These are phyloP conservation scores for Eilema caniola DNA, from an alignment of 2,888 invertebrate genomes.

Conservation along the genomic window DNA sequence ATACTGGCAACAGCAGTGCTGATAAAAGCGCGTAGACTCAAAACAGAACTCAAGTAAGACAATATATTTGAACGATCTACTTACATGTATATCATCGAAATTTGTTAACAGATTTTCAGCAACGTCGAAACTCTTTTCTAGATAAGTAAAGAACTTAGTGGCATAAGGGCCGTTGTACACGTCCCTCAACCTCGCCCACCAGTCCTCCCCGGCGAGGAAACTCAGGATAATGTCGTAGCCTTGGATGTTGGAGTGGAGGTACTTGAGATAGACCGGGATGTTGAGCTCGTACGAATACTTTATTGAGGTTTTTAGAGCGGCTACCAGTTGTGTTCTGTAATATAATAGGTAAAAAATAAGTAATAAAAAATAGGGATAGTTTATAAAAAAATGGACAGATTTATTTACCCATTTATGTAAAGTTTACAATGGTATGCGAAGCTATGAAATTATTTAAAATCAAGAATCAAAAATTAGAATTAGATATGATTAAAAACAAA, in stretches of 20 bases:
- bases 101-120: slow-evolving; percentile 72
- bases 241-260: slow-evolving; percentile 72
- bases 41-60: too few species aligned
- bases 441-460: too few species aligned
- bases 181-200: slow-evolving; percentile 72
- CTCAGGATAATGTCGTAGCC: slow-evolving; percentile 70
- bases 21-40: too few species aligned
- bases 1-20: too few species aligned
- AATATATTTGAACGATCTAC: slow-evolving; percentile 36
- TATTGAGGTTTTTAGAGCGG: slow-evolving; percentile 63
- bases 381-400: too few species aligned
- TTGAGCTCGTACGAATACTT: slow-evolving; percentile 74
- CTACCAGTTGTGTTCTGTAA: slow-evolving; percentile 65
- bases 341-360: neutral
- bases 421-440: too few species aligned
- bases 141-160: slow-evolving; percentile 63
- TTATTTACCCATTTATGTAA: too few species aligned
- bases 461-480: too few species aligned
- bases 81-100: slow-evolving; percentile 79
- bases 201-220: slow-evolving; percentile 75
- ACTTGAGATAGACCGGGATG: slow-evolving; percentile 74
- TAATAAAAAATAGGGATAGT: too few species aligned
- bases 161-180: slow-evolving; percentile 71
- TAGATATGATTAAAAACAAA: too few species aligned
- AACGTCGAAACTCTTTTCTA: slow-evolving; percentile 73